These are phyloP conservation scores for Apis laboriosa DNA, from an alignment of 1,140 invertebrate species.

Conservation along the genomic window DNA sequence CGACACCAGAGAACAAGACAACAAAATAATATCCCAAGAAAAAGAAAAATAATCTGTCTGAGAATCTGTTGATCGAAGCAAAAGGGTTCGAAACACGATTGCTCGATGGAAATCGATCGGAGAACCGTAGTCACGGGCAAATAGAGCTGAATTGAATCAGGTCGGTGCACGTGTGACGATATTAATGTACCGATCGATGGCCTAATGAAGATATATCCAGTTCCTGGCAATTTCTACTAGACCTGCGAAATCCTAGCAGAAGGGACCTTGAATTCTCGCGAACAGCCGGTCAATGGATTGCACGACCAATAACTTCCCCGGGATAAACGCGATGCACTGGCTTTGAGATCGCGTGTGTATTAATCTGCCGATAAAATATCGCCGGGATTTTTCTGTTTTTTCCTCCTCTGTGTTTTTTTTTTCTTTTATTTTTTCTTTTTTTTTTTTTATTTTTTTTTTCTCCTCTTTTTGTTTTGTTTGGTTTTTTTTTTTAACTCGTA, in stretches of 20 bases:
- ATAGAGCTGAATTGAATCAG: constrained; percentile 35
- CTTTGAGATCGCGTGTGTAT: constrained; percentile 32
- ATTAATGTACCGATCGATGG: constrained; percentile 62
- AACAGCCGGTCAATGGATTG: constrained; percentile 34
- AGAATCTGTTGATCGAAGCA: neutral
- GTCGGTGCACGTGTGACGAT: constrained; percentile 40
- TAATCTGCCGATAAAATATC: constrained; percentile 45
- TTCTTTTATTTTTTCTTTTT: neutral
- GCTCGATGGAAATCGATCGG: constrained; percentile 39
- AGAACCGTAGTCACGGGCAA: constrained; percentile 7
- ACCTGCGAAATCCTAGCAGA: constrained; percentile 19
- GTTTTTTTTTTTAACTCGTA: neutral
- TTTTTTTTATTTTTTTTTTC: neutral
- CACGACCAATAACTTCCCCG: constrained; percentile 2
- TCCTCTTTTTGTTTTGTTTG: neutral
- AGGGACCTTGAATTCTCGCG: constrained; percentile 30
- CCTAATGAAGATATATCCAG: constrained; percentile 58
- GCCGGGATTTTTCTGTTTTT: neutral
- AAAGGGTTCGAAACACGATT: constrained; percentile 2
- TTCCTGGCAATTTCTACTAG: constrained; percentile 44
- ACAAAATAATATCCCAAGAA: too few relatives aligned
- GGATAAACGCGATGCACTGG: constrained; percentile 14
- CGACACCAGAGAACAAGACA: too few relatives aligned
- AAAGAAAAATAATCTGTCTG: too few relatives aligned
- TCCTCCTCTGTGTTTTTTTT: neutral